These are phyloP conservation scores for Phataginus tetradactyla DNA, from an alignment of 2,797 vertebrate species.

Conservation along the genomic window DNA sequence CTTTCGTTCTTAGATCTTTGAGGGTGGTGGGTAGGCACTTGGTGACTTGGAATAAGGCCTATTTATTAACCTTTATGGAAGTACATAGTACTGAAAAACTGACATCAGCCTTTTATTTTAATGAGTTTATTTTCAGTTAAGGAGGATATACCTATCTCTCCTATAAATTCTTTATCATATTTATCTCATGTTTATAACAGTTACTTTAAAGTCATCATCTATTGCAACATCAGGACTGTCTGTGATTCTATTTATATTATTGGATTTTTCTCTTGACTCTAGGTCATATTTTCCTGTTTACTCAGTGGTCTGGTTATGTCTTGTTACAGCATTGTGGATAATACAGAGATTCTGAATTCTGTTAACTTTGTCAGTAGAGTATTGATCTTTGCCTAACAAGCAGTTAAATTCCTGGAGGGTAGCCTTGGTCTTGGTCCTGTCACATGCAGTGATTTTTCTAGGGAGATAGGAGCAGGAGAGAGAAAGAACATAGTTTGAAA, in stretches of 20 bases:
- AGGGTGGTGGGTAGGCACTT: not conserved
- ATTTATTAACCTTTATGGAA: not conserved
- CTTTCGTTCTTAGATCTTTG: slow-evolving; percentile 9
- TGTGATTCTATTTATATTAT: not conserved
- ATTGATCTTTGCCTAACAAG: slow-evolving; percentile 12
- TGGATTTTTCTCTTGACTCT: slow-evolving; percentile 36
- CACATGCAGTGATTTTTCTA: not conserved
- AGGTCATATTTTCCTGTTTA: slow-evolving; percentile 13
- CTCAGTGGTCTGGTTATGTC: not conserved
- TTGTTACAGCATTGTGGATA: not conserved
- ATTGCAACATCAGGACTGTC: not conserved
- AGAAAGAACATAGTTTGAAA: not conserved
- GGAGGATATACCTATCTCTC: not conserved
- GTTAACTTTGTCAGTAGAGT: not conserved
- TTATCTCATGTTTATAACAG: not conserved
- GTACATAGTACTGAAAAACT: not conserved
- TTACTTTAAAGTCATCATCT: not conserved
- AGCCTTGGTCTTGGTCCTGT: not conserved
- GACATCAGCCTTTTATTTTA: not conserved
- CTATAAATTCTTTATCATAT: not conserved
- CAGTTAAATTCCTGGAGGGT: slow-evolving; percentile 9
- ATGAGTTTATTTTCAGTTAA: not conserved
- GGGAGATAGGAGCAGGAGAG: not conserved
- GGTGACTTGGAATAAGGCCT: not conserved
- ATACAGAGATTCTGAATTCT: not conserved